Percentiles rank a stretch among this genome's conserved stretches.
phyloP scores from a whole-genome alignment of 2,888 invertebrate genomes.

The Seira sanloemensis region DNA sequence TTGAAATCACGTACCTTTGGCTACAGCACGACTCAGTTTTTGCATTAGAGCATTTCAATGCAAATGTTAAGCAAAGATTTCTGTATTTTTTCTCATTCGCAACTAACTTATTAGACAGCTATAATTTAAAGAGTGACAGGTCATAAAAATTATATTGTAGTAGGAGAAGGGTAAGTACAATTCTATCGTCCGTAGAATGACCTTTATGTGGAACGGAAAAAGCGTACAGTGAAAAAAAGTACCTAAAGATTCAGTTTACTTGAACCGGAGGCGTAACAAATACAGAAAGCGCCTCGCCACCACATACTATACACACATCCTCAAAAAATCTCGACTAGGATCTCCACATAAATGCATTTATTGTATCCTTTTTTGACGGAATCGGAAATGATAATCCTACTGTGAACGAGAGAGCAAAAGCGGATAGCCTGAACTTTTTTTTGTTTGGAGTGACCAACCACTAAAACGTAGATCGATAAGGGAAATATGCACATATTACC shows the following conservation, averaged over 20 bases:
- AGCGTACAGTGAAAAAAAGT: too few relatives aligned
- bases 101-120: slow-evolving; percentile 22
- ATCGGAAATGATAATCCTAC: slow-evolving; percentile 40
- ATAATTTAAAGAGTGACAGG: slow-evolving; percentile 51
- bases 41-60: not conserved
- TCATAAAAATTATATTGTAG: slow-evolving; percentile 34
- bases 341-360: slow-evolving; percentile 4
- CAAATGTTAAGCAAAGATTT: not conserved
- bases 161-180: not conserved
- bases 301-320: not conserved
- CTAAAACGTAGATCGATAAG: not conserved
- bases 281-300: too few relatives aligned
- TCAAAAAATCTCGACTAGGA: not conserved
- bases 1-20: not conserved
- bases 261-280: too few relatives aligned
- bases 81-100: slow-evolving; percentile 24
- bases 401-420: not conserved
- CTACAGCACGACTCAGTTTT: not conserved
- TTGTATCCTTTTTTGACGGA: slow-evolving; percentile 9
- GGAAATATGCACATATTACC: not conserved
- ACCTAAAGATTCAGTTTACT: too few relatives aligned
- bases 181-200: too few relatives aligned
- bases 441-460: slow-evolving; percentile 30
- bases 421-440: not conserved
- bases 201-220: not conserved